These are phyloP conservation scores for Dusona sp. DNA, from an alignment of 2,888 invertebrate genomes.

Conservation along the genomic window DNA sequence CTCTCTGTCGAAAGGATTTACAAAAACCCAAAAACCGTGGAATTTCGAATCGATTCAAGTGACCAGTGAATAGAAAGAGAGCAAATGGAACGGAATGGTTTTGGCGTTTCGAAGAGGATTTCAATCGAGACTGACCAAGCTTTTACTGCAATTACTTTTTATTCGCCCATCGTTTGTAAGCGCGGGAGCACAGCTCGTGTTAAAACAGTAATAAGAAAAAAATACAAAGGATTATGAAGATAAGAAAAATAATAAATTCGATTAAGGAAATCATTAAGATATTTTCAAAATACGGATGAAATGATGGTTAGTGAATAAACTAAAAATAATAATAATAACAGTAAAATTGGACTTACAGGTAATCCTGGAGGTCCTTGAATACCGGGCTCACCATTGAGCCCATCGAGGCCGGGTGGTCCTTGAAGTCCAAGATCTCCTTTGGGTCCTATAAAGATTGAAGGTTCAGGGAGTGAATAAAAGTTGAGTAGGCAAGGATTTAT, in stretches of 20 bases:
- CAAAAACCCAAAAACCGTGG: neutral
- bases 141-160: neutral
- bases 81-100: neutral
- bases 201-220: neutral
- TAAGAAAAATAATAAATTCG: neutral
- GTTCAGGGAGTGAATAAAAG: conserved; percentile 41
- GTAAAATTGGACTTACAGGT: conserved; percentile 87
- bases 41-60: neutral
- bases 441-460: conserved; percentile 86
- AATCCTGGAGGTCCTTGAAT: conserved; percentile 95
- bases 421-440: conserved; percentile 91
- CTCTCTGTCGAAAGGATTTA: neutral
- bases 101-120: neutral
- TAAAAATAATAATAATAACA: conserved; percentile 3
- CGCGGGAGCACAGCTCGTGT: too few species aligned
- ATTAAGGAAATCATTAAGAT: neutral
- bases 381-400: conserved; percentile 92
- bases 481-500: conserved; percentile 22
- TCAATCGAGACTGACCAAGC: neutral
- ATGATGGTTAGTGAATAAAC: neutral
- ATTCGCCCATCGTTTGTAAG: neutral
- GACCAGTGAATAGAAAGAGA: neutral
- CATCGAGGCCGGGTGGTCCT: conserved; percentile 91
- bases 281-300: neutral
- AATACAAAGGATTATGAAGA: neutral